Evolutionary conservation across 2,113 vertebrate genomes (phyloP).

Genomic region (Crotalus helleri): DNA sequence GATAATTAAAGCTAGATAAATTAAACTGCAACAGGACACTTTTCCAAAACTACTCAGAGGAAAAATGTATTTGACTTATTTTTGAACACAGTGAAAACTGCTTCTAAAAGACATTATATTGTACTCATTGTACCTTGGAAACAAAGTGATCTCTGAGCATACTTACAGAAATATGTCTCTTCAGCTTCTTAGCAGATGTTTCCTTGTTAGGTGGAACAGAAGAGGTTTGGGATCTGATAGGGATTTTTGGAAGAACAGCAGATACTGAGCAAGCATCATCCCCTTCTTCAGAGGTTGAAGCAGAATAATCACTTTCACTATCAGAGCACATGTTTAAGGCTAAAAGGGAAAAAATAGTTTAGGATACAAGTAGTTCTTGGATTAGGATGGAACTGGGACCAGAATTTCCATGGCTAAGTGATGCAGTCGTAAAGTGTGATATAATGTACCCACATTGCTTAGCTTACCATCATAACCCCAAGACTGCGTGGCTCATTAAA

Average conservation of each 20-base stretch:
- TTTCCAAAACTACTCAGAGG: not conserved
- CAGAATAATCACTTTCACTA: slow-evolving; percentile 86
- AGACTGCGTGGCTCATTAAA: not conserved
- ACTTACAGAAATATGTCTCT: slow-evolving; percentile 68
- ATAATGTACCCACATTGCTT: not conserved
- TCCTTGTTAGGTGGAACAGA: slow-evolving; percentile 61
- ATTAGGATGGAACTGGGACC: not conserved
- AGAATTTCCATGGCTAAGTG: not conserved
- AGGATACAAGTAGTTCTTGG: not conserved
- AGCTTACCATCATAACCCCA: not conserved
- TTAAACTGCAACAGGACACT: not conserved
- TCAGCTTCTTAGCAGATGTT: slow-evolving; percentile 74
- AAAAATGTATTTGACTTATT: not conserved
- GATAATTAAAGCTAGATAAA: not conserved
- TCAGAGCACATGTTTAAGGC: slow-evolving; percentile 76
- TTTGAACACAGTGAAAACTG: not conserved
- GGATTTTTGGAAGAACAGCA: slow-evolving; percentile 53
- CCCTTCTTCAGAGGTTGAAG: slow-evolving; percentile 79
- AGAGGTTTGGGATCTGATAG: slow-evolving; percentile 60
- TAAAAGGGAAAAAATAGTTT: slow-evolving; percentile 49
- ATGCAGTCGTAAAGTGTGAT: not conserved
- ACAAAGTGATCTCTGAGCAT: not conserved
- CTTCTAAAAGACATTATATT: not conserved
- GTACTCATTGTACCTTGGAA: not conserved
- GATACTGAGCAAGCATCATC: slow-evolving; percentile 56